phyloP scores from a whole-genome alignment of 2,113 vertebrate genomes.

The Ophiodon elongatus region DNA sequence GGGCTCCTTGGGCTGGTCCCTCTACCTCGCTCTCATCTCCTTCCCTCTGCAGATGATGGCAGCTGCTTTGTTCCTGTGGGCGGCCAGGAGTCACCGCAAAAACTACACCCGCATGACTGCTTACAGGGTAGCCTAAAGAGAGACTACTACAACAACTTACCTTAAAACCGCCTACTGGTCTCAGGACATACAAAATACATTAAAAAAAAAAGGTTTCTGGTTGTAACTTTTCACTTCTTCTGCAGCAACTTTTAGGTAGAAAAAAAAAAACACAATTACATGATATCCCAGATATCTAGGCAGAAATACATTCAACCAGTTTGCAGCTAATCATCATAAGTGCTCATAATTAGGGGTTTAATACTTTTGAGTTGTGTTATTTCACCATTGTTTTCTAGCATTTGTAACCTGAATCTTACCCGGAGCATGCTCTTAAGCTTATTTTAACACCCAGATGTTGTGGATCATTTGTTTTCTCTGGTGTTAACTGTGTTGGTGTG shows the following conservation, averaged over 20 bases:
- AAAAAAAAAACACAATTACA: neutral
- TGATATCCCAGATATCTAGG: conserved; percentile 6
- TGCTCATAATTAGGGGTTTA: conserved; percentile 21
- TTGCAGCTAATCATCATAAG: conserved; percentile 47
- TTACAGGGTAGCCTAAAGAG: conserved; percentile 88
- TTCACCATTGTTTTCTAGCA: conserved; percentile 4
- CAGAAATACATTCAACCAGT: conserved; percentile 15
- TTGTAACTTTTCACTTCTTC: conserved; percentile 11
- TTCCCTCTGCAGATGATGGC: conserved; percentile 97
- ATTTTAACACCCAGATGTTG: conserved; percentile 7
- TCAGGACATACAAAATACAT: neutral
- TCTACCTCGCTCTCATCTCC: conserved; percentile 96
- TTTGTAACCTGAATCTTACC: conserved; percentile 19
- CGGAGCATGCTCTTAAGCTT: conserved; percentile 29
- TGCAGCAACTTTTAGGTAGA: neutral
- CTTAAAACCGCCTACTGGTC: conserved; percentile 24
- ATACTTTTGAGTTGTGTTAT: conserved; percentile 21
- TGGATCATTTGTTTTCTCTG: conserved; percentile 27
- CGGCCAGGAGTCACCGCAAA: conserved; percentile 92
- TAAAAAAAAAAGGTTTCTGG: neutral
- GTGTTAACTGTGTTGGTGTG: conserved; percentile 27
- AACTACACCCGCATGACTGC: conserved; percentile 93
- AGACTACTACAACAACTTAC: neutral
- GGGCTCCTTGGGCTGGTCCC: conserved; percentile 93
- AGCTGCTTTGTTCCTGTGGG: conserved; percentile 96